These are phyloP conservation scores for Chlorocebus sabaeus DNA, from an alignment of 2,113 vertebrate genomes.

Conservation along the genomic window DNA sequence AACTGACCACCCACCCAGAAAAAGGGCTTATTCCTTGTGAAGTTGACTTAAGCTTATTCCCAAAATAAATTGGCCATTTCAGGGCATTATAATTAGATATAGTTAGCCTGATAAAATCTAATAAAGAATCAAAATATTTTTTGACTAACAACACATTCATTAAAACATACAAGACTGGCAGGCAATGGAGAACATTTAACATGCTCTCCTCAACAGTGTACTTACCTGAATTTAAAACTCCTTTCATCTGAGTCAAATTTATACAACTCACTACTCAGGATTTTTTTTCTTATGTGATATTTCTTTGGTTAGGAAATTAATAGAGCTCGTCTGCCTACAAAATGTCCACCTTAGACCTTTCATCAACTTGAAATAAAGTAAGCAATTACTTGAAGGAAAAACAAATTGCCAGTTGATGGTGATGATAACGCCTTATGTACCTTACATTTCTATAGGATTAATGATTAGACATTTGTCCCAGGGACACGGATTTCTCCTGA, in stretches of 20 bases:
- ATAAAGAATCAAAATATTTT: neutral
- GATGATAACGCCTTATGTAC: neutral
- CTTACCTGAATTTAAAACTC: neutral
- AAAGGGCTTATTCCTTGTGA: neutral
- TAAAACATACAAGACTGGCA: neutral
- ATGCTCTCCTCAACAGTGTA: neutral
- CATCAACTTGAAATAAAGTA: constrained; percentile 15
- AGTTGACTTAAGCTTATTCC: neutral
- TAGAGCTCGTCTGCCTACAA: neutral
- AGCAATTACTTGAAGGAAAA: constrained; percentile 22
- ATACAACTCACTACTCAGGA: neutral
- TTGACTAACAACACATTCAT: neutral
- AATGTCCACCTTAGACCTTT: neutral
- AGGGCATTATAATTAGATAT: neutral
- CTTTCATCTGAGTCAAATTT: neutral
- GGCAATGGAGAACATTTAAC: neutral
- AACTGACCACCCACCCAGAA: neutral
- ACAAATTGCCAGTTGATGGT: constrained; percentile 16
- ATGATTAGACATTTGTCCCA: neutral
- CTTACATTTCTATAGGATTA: constrained; percentile 41
- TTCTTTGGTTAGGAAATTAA: neutral
- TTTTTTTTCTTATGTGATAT: neutral
- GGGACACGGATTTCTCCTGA: neutral
- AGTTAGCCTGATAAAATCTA: neutral
- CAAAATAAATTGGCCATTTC: neutral